Evolutionary conservation across 1,140 invertebrate species (phyloP).

Genomic region (Chlorops oryzae): DNA sequence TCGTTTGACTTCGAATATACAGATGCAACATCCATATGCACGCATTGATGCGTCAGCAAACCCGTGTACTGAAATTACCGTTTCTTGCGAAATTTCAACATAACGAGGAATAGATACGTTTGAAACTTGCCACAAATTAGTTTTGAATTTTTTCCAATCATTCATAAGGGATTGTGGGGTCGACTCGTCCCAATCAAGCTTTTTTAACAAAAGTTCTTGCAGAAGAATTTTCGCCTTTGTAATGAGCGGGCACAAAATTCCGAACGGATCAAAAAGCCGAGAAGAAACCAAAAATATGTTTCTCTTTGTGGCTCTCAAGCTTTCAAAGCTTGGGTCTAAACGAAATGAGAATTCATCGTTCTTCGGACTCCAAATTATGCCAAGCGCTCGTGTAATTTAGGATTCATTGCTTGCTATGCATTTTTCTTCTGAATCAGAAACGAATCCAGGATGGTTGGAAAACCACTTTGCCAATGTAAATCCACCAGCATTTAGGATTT

Average conservation of each 20-base stretch:
- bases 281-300: constrained; percentile 22
- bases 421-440: not conserved
- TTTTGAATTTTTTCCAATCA: no score
- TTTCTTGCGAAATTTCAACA: no score
- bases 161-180: constrained; percentile 18
- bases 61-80: constrained; percentile 37
- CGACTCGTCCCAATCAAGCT: constrained; percentile 42
- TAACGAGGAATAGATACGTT: no score
- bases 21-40: no score
- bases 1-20: constrained; percentile 23
- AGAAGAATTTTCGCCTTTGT: constrained; percentile 45
- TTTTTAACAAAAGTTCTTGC: constrained; percentile 41
- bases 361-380: constrained; percentile 23
- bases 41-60: no score
- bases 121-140: no score
- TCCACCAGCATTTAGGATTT: not conserved
- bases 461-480: not conserved
- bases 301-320: no score
- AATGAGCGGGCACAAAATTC: constrained; percentile 39
- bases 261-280: constrained; percentile 39
- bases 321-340: no score
- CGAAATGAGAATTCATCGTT: constrained; percentile 22
- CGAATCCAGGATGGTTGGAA: not conserved
- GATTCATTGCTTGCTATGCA: not conserved
- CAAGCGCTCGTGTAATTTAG: constrained; percentile 14